A percentile compares a stretch with the other conserved stretches of the same genome.
Conservation (phyloP, 2,888 invertebrate genomes). For the Rhabditoides inermis region DNA sequence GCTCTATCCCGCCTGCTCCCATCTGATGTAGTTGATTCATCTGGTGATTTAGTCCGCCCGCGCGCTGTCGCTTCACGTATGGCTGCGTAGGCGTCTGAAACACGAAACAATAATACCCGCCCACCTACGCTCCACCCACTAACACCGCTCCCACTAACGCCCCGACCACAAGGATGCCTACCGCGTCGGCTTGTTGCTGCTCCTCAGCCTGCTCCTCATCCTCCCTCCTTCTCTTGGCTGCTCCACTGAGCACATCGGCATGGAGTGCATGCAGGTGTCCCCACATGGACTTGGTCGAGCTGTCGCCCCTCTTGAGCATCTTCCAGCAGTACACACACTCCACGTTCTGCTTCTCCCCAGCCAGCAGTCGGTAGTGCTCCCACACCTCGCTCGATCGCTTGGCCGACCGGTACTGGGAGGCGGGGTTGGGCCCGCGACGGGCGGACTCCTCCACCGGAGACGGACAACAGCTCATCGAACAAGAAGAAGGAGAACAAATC, state of each 20-base stretch:
- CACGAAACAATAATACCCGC: neutral
- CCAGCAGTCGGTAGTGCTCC: slow-evolving; percentile 34
- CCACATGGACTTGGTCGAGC: slow-evolving; percentile 43
- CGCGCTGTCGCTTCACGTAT: slow-evolving; percentile 40
- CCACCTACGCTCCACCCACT: neutral
- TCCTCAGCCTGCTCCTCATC: slow-evolving; percentile 5
- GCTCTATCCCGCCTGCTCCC: slow-evolving; percentile 12
- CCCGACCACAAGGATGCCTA: slow-evolving; percentile 2
- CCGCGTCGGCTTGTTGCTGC: neutral
- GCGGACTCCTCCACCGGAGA: no score
- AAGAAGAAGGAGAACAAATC: no score
- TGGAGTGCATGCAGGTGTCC: slow-evolving; percentile 43
- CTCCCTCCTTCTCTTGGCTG: slow-evolving; percentile 27
- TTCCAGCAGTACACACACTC: slow-evolving; percentile 41
- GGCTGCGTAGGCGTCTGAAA: slow-evolving; percentile 46
- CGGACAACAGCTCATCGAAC: no score
- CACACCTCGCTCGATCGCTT: slow-evolving; percentile 39
- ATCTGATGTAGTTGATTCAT: neutral
- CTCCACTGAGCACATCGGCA: slow-evolving; percentile 29
- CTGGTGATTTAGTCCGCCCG: slow-evolving; percentile 10
- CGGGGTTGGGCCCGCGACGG: neutral
- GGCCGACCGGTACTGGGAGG: neutral
- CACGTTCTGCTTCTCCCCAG: slow-evolving; percentile 30
- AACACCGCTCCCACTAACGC: slow-evolving; percentile 1
- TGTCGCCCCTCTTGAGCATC: slow-evolving; percentile 34